Evolutionary conservation across 92 coral and sea anemone species (phyloP).

Genomic region (Nematostella vectensis): DNA sequence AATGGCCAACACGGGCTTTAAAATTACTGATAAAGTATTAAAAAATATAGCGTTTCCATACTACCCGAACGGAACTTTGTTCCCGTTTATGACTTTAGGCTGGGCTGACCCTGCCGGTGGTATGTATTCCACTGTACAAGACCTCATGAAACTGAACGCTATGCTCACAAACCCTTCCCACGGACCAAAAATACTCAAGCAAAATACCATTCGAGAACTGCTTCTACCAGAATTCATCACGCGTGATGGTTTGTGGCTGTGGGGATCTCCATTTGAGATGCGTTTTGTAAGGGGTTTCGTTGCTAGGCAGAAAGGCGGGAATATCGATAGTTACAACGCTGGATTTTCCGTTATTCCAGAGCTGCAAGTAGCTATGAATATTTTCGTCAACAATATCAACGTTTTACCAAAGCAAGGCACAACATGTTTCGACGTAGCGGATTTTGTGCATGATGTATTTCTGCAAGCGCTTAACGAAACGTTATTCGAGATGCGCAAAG

Average conservation of each 20-base stretch:
- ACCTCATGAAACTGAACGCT: constrained; percentile 41
- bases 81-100: constrained; percentile 36
- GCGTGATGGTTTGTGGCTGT: constrained; percentile 36
- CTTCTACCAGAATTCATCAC: constrained; percentile 40
- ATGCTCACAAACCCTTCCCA: constrained; percentile 36
- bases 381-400: constrained; percentile 29
- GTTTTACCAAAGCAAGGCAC: constrained; percentile 2
- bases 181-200: constrained; percentile 18
- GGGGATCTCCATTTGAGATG: constrained; percentile 76
- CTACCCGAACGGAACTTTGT: constrained; percentile 23
- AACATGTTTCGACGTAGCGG: constrained; percentile 36
- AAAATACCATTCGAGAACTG: constrained; percentile 28
- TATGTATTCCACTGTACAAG: constrained; percentile 55
- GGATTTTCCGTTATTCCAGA: constrained; percentile 40
- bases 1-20: constrained; percentile 47
- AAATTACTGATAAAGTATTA: constrained; percentile 12
- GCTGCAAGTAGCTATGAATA: constrained; percentile 37
- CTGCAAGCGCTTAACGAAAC: constrained; percentile 51
- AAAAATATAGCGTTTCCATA: constrained; percentile 34
- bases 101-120: constrained; percentile 64
- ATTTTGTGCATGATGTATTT: constrained; percentile 25
- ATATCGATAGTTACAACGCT: constrained; percentile 35
- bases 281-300: constrained; percentile 37
- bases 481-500: constrained; percentile 22
- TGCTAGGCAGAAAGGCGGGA: constrained; percentile 45